Evolutionary conservation across 2,888 invertebrate species (phyloP).

Genomic region (Sepioteuthis lessoniana): DNA sequence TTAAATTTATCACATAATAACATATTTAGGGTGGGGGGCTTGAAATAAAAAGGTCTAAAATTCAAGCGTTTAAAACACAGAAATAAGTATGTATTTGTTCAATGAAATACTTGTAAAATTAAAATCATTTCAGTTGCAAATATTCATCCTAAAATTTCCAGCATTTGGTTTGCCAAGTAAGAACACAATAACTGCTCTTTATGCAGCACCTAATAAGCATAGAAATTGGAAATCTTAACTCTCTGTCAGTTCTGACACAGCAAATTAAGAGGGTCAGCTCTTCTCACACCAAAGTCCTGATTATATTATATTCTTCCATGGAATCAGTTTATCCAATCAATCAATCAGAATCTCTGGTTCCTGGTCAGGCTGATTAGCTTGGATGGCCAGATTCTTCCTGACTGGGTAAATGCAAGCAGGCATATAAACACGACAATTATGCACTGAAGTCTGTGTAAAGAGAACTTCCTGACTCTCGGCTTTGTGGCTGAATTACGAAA

Average conservation of each 20-base stretch:
- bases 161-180: background rate
- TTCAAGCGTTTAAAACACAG: too few relatives aligned
- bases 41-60: too few relatives aligned
- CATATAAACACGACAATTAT: background rate
- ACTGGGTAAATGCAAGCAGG: background rate
- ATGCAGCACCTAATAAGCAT: background rate
- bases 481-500: background rate
- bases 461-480: background rate
- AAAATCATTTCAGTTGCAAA: too few relatives aligned
- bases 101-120: too few relatives aligned
- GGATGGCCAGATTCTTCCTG: background rate
- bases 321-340: conserved; percentile 20
- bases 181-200: background rate
- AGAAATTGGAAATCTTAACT: conserved; percentile 21
- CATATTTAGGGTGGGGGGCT: too few relatives aligned
- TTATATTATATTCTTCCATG: background rate
- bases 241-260: background rate
- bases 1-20: too few relatives aligned
- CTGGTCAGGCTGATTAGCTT: background rate
- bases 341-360: background rate
- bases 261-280: background rate
- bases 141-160: too few relatives aligned
- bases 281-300: background rate
- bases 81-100: too few relatives aligned
- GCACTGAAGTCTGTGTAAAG: background rate